Evolutionary conservation across 2,888 invertebrate species (phyloP).

Genomic region (Ornithoptera priamus): DNA sequence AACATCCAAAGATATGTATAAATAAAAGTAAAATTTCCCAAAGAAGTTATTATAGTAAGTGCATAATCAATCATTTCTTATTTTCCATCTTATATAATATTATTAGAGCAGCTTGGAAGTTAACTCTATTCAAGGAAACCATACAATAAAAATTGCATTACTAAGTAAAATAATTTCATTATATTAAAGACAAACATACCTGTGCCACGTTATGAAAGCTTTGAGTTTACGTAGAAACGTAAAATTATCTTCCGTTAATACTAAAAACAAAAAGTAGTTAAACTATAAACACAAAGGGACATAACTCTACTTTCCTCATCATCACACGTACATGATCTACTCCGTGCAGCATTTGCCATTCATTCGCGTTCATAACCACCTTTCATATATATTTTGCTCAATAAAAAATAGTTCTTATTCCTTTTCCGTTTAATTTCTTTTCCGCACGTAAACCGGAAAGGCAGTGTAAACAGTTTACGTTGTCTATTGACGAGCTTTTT

Average conservation of each 20-base stretch:
- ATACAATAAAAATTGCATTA: no score
- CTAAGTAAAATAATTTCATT: no score
- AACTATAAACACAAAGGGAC: background rate
- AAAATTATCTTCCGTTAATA: background rate
- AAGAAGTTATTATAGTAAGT: no score
- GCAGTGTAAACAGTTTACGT: conserved; percentile 4
- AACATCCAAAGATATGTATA: no score
- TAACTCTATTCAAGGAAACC: no score
- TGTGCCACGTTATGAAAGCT: no score
- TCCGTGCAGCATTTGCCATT: background rate
- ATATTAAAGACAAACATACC: no score
- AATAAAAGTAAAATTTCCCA: no score
- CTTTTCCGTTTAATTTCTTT: background rate
- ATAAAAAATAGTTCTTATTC: conserved; percentile 1
- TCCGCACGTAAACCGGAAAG: background rate
- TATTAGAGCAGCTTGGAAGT: no score
- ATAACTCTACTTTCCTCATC: background rate
- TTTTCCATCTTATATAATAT: no score
- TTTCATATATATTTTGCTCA: background rate
- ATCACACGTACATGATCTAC: background rate
- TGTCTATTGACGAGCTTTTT: conserved; percentile 2
- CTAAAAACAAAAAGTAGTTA: background rate
- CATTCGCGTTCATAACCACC: background rate
- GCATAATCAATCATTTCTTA: no score
- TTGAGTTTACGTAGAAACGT: no score